phyloP scores from a whole-genome alignment of 2,113 vertebrate genomes.

The Lepus europaeus region DNA sequence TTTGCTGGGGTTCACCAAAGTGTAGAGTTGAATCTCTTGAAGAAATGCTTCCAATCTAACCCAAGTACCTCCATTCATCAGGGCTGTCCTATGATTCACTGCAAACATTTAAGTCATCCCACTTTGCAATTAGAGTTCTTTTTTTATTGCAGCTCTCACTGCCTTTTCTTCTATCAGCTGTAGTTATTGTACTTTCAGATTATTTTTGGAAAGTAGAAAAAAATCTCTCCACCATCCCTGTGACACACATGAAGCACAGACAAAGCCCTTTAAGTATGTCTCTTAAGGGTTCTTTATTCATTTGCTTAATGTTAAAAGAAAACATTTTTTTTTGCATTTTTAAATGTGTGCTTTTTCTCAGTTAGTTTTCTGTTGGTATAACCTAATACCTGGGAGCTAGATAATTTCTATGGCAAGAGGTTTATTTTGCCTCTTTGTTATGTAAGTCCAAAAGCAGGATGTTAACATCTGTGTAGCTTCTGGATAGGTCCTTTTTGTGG shows the following conservation, averaged over 20 bases:
- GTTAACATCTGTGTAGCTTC: too few species aligned
- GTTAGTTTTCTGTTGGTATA: too few species aligned
- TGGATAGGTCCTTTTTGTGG: too few species aligned
- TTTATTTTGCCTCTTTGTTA: too few species aligned
- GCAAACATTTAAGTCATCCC: not conserved
- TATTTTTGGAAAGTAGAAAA: not conserved
- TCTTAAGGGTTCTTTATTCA: not conserved
- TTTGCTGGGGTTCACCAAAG: not conserved
- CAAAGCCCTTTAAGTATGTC: not conserved
- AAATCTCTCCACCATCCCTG: not conserved
- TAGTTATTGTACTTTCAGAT: not conserved
- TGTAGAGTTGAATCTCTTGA: not conserved
- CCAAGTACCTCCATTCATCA: not conserved
- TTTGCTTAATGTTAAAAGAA: not conserved
- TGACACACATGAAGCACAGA: not conserved
- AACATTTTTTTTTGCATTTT: not conserved
- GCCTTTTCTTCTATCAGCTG: not conserved
- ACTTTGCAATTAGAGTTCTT: rapidly evolving
- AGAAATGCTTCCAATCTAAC: not conserved
- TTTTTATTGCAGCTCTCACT: not conserved
- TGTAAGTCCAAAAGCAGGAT: too few species aligned
- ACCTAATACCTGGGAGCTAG: too few species aligned
- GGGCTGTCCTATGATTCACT: rapidly evolving
- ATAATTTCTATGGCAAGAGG: too few species aligned
- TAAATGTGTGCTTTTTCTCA: not conserved